A percentile compares a stretch with the other conserved stretches of the same genome.
phyloP scores from a whole-genome alignment of 2,113 vertebrate genomes.

The Toxostoma redivivum region DNA sequence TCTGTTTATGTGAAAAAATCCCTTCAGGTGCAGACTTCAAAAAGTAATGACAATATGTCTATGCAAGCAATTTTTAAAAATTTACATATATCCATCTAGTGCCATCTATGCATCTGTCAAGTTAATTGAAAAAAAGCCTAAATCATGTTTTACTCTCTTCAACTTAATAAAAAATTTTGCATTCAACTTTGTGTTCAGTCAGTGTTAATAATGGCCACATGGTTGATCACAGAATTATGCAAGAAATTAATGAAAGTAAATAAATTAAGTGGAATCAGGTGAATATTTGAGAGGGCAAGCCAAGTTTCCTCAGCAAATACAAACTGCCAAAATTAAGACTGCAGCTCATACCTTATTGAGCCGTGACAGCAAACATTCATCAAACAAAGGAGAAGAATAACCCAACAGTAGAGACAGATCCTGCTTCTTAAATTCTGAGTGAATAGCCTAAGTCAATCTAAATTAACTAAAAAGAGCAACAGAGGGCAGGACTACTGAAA shows the following conservation, averaged over 20 bases:
- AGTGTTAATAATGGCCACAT: slow-evolving; percentile 28
- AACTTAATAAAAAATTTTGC: background rate
- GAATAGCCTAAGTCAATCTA: background rate
- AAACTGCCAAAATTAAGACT: slow-evolving; percentile 65
- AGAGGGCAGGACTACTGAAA: background rate
- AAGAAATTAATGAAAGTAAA: slow-evolving; percentile 64
- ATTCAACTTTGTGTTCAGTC: slow-evolving; percentile 49
- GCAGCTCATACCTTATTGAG: slow-evolving; percentile 59
- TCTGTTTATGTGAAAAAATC: background rate
- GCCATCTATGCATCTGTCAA: background rate
- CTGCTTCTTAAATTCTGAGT: slow-evolving; percentile 19
- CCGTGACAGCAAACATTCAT: slow-evolving; percentile 68
- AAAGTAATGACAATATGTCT: background rate
- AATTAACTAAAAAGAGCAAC: slow-evolving; percentile 53
- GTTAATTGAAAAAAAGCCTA: slow-evolving; percentile 33
- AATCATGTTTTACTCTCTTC: slow-evolving; percentile 6
- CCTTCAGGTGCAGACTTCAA: background rate
- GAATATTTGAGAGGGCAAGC: slow-evolving; percentile 54
- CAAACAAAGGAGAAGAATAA: slow-evolving; percentile 59
- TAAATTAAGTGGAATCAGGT: slow-evolving; percentile 64
- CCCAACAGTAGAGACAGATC: slow-evolving; percentile 24
- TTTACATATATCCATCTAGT: background rate
- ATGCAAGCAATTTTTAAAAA: background rate
- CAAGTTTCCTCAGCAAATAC: slow-evolving; percentile 42
- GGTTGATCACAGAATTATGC: slow-evolving; percentile 38